Evolutionary conservation across 2,888 invertebrate species (phyloP).

Genomic region (Acrobeloides nanus): DNA sequence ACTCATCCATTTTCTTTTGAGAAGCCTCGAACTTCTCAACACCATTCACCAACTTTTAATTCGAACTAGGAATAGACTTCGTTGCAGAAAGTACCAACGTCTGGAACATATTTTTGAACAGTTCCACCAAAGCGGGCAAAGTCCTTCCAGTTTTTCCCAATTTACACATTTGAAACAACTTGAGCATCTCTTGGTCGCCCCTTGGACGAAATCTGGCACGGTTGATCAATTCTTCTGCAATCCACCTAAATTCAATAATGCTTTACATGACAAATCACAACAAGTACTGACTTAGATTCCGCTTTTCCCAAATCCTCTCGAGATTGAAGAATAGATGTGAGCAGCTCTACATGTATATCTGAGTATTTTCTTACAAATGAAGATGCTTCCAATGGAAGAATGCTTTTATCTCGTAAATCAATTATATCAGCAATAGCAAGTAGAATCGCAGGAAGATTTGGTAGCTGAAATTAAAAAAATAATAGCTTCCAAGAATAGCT

Average conservation of each 20-base stretch:
- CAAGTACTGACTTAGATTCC: constrained; percentile 41
- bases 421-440: constrained; percentile 77
- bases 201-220: constrained; percentile 46
- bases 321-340: constrained; percentile 33
- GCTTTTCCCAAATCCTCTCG: constrained; percentile 42
- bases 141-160: constrained; percentile 6
- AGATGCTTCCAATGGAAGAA: constrained; percentile 77
- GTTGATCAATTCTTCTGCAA: too few relatives aligned
- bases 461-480: constrained; percentile 40
- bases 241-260: too few relatives aligned
- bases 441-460: constrained; percentile 42
- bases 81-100: constrained; percentile 1
- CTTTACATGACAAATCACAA: too few relatives aligned
- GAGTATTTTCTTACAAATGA: constrained; percentile 51
- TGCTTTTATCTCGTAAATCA: constrained; percentile 81
- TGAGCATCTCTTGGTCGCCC: constrained; percentile 29
- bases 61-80: too few relatives aligned
- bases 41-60: too few relatives aligned
- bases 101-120: constrained; percentile 1
- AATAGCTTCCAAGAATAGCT: too few relatives aligned
- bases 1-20: too few relatives aligned
- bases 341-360: constrained; percentile 41
- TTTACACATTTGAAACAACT: constrained; percentile 25
- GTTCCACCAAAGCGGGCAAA: constrained; percentile 1
- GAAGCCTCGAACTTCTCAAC: too few relatives aligned